phyloP scores from a whole-genome alignment of 2,797 vertebrate genomes.

The Bradypodion pumilum region DNA sequence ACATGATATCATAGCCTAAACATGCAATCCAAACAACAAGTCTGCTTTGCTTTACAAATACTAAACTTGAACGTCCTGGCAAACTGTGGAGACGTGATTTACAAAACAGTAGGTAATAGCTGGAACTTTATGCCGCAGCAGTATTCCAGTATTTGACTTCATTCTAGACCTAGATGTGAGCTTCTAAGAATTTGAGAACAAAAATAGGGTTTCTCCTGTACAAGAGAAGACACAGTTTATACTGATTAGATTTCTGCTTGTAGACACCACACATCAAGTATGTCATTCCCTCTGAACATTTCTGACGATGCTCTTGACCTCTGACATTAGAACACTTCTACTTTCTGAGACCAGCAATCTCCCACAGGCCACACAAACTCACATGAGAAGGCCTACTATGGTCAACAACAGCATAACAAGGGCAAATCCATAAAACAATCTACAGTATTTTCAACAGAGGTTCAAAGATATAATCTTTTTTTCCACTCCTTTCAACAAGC shows the following conservation, averaged over 20 bases:
- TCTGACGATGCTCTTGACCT: constrained; percentile 37
- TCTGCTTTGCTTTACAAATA: constrained; percentile 75
- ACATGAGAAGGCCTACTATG: background rate
- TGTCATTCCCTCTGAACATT: constrained; percentile 37
- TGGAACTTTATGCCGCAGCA: constrained; percentile 70
- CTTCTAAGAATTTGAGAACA: constrained; percentile 57
- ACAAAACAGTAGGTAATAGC: constrained; percentile 81
- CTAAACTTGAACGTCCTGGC: constrained; percentile 74
- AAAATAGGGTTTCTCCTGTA: constrained; percentile 28
- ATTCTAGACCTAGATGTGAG: constrained; percentile 63
- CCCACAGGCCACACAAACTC: constrained; percentile 27
- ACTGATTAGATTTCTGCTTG: constrained; percentile 51
- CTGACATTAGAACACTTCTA: constrained; percentile 22
- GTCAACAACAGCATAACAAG: constrained; percentile 32
- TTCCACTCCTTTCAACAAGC: constrained; percentile 37
- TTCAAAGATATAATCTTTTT: constrained; percentile 15
- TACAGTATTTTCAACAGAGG: background rate
- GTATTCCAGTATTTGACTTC: constrained; percentile 70
- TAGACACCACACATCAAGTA: constrained; percentile 68
- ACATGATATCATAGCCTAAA: constrained; percentile 78
- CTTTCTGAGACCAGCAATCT: constrained; percentile 6
- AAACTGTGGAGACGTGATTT: constrained; percentile 74
- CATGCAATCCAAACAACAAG: constrained; percentile 76
- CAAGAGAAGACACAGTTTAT: constrained; percentile 37
- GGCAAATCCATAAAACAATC: background rate